Evolutionary conservation across 2,888 invertebrate genomes (phyloP).

Genomic region (Arctia plantaginis): DNA sequence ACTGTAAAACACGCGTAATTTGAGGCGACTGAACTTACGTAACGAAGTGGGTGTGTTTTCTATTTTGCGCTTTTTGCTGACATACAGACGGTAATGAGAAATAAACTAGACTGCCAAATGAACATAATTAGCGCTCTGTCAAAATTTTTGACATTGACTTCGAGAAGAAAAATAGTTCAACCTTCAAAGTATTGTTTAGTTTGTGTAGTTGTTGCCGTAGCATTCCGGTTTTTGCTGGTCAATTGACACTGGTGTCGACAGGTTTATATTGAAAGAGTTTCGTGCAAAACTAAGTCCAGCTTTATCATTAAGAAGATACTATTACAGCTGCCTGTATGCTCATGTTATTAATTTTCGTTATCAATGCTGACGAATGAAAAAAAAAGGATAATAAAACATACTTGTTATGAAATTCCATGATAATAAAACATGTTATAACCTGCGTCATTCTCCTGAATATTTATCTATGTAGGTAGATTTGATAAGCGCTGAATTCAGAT

Average conservation of each 20-base stretch:
- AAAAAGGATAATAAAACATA: neutral
- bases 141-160: slow-evolving; percentile 40
- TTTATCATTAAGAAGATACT: neutral
- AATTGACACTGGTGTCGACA: neutral
- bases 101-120: slow-evolving; percentile 47
- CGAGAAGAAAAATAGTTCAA: slow-evolving; percentile 5
- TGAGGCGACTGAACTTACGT: slow-evolving; percentile 33
- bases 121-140: slow-evolving; percentile 34
- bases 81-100: slow-evolving; percentile 47
- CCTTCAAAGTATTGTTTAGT: neutral
- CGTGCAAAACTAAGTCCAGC: neutral
- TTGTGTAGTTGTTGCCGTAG: too few species aligned
- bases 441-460: neutral
- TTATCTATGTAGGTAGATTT: neutral
- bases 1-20: slow-evolving; percentile 23
- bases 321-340: neutral
- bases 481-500: neutral
- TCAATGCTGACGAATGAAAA: neutral
- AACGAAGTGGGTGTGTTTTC: slow-evolving; percentile 51
- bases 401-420: neutral
- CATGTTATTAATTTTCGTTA: neutral
- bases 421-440: neutral
- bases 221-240: neutral
- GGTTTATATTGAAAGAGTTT: neutral
- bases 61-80: slow-evolving; percentile 33